Evolutionary conservation across 2,888 invertebrate species (phyloP).

Genomic region (Andrena bucephala): DNA sequence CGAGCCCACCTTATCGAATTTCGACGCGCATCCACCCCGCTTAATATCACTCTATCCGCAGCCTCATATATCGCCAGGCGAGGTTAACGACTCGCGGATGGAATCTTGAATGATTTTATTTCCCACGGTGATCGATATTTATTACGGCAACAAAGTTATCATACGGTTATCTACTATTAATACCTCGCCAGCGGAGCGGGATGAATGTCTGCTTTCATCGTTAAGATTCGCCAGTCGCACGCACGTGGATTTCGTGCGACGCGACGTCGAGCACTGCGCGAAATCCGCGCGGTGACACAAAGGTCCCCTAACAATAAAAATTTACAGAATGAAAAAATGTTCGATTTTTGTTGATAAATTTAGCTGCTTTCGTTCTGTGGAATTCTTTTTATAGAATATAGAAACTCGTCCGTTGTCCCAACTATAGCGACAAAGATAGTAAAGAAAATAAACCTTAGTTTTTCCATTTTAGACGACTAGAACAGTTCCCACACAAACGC

Average conservation of each 20-base stretch:
- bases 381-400: no score
- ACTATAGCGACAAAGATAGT: no score
- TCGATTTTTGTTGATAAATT: no score
- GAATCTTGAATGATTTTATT: constrained; percentile 23
- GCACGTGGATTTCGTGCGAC: background rate
- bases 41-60: background rate
- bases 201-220: constrained; percentile 15
- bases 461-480: no score
- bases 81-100: constrained; percentile 23
- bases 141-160: constrained; percentile 7
- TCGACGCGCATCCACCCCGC: constrained; percentile 8
- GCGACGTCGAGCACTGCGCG: no score
- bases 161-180: constrained; percentile 6
- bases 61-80: constrained; percentile 2
- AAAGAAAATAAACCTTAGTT: no score
- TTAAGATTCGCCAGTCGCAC: constrained; percentile 2
- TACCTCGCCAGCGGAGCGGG: background rate
- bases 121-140: constrained; percentile 39
- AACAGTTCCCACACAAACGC: no score
- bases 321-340: no score
- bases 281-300: no score
- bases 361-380: no score
- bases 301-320: no score
- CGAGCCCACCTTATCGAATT: constrained; percentile 34
- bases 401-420: no score